Percentiles rank a stretch among this genome's conserved stretches.
These are phyloP conservation scores for Pogonognathellus flavescens DNA, from an alignment of 1,140 invertebrate genomes.

Conservation along the genomic window DNA sequence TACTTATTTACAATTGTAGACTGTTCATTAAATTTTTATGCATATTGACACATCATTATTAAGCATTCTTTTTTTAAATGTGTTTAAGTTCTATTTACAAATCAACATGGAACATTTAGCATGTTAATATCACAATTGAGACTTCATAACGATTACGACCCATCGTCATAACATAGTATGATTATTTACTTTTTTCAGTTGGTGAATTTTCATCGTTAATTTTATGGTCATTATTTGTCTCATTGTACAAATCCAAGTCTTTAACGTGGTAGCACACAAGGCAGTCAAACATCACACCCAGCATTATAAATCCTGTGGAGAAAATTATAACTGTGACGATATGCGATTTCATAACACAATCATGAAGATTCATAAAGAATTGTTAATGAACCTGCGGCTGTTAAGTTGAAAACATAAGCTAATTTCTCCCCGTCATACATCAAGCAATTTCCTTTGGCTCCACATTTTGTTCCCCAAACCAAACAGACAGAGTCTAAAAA, in stretches of 20 bases:
- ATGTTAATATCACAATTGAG: too few relatives aligned
- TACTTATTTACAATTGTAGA: too few relatives aligned
- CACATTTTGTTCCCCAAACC: slow-evolving; percentile 80
- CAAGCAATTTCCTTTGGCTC: slow-evolving; percentile 81
- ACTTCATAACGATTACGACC: too few relatives aligned
- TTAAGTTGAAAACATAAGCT: slow-evolving; percentile 78
- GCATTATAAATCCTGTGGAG: slow-evolving; percentile 51
- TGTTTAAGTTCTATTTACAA: too few relatives aligned
- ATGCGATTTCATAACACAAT: background rate
- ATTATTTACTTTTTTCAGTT: too few relatives aligned
- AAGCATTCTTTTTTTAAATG: too few relatives aligned
- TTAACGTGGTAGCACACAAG: slow-evolving; percentile 58
- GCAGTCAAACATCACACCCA: slow-evolving; percentile 57
- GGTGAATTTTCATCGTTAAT: background rate
- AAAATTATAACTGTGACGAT: background rate
- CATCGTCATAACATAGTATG: too few relatives aligned
- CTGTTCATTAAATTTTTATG: too few relatives aligned
- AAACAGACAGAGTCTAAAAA: slow-evolving; percentile 76
- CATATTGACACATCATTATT: too few relatives aligned
- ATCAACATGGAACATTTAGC: too few relatives aligned
- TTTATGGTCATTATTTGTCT: slow-evolving; percentile 42
- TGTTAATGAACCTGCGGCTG: slow-evolving; percentile 73
- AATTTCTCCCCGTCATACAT: slow-evolving; percentile 77
- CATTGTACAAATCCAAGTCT: slow-evolving; percentile 59
- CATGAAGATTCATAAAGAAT: background rate